phyloP scores from a whole-genome alignment of 2,797 vertebrate genomes.

The Pseudopleuronectes americanus region DNA sequence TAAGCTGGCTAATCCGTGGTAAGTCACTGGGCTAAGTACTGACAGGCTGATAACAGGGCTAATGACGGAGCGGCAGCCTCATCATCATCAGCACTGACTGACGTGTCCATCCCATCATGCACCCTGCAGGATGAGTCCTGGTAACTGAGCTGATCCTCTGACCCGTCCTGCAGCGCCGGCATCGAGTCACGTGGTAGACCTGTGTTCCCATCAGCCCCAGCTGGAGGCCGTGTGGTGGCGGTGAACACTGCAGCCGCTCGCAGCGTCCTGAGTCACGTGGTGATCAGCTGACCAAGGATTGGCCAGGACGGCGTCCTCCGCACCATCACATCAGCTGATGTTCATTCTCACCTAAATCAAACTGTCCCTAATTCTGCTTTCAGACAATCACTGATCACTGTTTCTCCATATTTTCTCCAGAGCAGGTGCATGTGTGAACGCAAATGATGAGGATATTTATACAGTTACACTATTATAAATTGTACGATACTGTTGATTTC shows the following conservation, averaged over 20 bases:
- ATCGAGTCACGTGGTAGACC: not conserved
- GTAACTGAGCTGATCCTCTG: not conserved
- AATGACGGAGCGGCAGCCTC: slow-evolving; percentile 46
- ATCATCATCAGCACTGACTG: not conserved
- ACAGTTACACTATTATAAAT: too few relatives aligned
- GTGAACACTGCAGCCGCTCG: not conserved
- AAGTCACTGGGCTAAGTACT: slow-evolving; percentile 67
- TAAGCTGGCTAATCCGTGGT: slow-evolving; percentile 70
- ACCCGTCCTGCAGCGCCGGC: not conserved
- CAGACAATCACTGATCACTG: too few relatives aligned
- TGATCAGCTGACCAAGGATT: slow-evolving; percentile 23
- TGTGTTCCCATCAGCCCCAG: not conserved
- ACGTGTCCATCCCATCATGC: not conserved
- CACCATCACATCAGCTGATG: too few relatives aligned
- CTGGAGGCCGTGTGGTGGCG: not conserved
- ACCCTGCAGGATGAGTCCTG: not conserved
- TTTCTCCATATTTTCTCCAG: too few relatives aligned
- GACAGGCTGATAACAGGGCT: slow-evolving; percentile 38
- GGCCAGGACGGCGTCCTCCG: not conserved
- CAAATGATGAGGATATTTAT: too few relatives aligned
- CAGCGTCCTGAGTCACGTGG: not conserved
- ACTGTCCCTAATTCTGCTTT: too few relatives aligned
- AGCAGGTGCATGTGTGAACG: too few relatives aligned
- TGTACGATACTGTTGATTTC: too few relatives aligned
- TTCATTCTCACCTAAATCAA: too few relatives aligned